Conservation (phyloP, 1,140 invertebrate species). For the Lepeophtheirus salmonis region DNA sequence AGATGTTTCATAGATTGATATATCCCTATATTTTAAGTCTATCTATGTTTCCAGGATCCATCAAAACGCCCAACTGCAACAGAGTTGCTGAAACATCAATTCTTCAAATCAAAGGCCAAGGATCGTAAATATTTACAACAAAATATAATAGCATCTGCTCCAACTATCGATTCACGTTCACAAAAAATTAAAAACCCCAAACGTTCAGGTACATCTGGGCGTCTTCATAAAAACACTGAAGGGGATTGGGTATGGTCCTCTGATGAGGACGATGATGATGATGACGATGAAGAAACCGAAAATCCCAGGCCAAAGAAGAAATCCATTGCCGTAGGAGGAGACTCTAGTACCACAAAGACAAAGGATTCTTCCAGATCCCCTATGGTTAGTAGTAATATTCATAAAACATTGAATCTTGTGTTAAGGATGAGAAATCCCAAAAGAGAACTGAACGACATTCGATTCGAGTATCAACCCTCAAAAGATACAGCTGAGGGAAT, state of each 20-base stretch:
- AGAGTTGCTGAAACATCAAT: constrained; percentile 93
- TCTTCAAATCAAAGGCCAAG: constrained; percentile 94
- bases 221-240: constrained; percentile 78
- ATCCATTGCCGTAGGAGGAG: not conserved
- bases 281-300: constrained; percentile 38
- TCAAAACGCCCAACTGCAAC: constrained; percentile 55
- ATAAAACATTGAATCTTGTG: constrained; percentile 4
- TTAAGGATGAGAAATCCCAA: constrained; percentile 45
- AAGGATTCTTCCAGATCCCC: not conserved
- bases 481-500: constrained; percentile 19
- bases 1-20: no score
- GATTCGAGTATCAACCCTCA: constrained; percentile 58
- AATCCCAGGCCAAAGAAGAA: constrained; percentile 24
- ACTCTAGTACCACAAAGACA: not conserved
- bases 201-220: constrained; percentile 72
- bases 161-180: not conserved
- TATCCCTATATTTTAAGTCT: no score
- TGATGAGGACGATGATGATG: constrained; percentile 40
- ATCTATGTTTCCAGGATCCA: constrained; percentile 5
- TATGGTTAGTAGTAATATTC: not conserved
- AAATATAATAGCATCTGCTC: constrained; percentile 16
- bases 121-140: constrained; percentile 85
- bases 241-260: constrained; percentile 97
- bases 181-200: constrained; percentile 19
- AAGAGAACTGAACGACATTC: constrained; percentile 85